Evolutionary conservation across 2,113 vertebrate genomes (phyloP).

Genomic region (Carettochelys insculpta): DNA sequence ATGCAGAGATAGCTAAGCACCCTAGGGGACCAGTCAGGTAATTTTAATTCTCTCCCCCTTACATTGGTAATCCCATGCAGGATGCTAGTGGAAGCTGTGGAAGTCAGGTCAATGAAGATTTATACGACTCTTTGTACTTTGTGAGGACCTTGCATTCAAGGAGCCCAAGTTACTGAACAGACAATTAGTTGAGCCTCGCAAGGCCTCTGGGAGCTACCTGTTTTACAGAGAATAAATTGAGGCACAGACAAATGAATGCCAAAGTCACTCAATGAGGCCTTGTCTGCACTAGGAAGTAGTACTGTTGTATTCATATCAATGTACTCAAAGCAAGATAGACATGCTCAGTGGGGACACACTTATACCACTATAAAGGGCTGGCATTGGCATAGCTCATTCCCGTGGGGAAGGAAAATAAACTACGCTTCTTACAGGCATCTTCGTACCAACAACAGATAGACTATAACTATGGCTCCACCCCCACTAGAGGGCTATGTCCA

Average conservation of each 20-base stretch:
- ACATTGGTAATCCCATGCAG: not conserved
- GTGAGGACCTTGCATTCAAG: not conserved
- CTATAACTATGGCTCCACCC: not conserved
- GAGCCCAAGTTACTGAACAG: not conserved
- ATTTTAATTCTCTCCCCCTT: not conserved
- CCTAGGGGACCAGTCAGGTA: not conserved
- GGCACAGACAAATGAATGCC: not conserved
- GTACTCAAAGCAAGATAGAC: rapidly evolving
- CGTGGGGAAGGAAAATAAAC: not conserved
- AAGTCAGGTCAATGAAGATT: not conserved
- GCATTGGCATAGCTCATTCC: rapidly evolving
- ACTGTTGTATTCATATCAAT: not conserved
- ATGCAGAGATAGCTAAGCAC: not conserved
- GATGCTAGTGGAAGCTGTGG: not conserved
- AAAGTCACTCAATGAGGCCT: rapidly evolving
- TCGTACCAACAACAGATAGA: not conserved
- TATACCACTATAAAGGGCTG: not conserved
- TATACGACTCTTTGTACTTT: rapidly evolving
- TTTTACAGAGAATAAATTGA: not conserved
- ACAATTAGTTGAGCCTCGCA: not conserved
- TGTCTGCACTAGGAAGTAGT: rapidly evolving
- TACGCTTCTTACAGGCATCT: not conserved
- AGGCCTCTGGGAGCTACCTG: not conserved
- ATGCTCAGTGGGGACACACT: rapidly evolving
- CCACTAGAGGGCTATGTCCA: too few species aligned